Percentiles rank a stretch among this genome's conserved stretches.
Conservation (phyloP, 2,797 vertebrate genomes). For the Argentina silus region DNA sequence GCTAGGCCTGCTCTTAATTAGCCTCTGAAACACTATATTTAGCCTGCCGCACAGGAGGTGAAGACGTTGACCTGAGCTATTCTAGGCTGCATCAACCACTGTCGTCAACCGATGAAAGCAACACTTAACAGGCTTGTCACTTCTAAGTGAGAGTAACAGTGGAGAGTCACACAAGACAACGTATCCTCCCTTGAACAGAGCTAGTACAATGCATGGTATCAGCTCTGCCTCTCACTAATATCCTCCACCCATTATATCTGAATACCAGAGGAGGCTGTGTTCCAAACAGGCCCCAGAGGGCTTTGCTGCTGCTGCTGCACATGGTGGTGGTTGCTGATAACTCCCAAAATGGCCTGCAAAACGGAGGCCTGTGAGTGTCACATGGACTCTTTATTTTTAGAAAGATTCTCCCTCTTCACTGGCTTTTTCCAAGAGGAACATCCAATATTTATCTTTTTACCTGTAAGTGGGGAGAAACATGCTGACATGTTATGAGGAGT, state of each 20-base stretch:
- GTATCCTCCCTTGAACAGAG: background rate
- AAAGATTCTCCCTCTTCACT: constrained; percentile 20
- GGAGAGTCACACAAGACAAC: background rate
- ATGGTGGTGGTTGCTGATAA: constrained; percentile 33
- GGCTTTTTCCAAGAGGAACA: constrained; percentile 6
- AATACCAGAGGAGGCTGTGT: constrained; percentile 38
- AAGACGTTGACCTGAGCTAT: background rate
- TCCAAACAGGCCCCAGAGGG: constrained; percentile 10
- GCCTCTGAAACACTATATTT: background rate
- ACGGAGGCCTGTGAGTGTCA: constrained; percentile 28
- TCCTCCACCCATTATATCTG: background rate
- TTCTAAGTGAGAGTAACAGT: constrained; percentile 2
- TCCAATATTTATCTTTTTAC: background rate
- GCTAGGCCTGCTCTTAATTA: background rate
- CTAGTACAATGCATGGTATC: constrained; percentile 30
- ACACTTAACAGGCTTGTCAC: background rate
- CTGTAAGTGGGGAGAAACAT: background rate
- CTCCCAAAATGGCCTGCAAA: constrained; percentile 55
- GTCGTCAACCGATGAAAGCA: background rate
- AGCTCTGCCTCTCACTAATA: constrained; percentile 20
- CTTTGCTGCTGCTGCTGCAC: constrained; percentile 16
- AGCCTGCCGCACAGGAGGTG: background rate
- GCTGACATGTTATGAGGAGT: background rate
- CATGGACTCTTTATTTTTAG: constrained; percentile 55
- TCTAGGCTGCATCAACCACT: background rate